Evolutionary conservation across 2,888 invertebrate genomes (phyloP).

Genomic region (Atrina japonica): DNA sequence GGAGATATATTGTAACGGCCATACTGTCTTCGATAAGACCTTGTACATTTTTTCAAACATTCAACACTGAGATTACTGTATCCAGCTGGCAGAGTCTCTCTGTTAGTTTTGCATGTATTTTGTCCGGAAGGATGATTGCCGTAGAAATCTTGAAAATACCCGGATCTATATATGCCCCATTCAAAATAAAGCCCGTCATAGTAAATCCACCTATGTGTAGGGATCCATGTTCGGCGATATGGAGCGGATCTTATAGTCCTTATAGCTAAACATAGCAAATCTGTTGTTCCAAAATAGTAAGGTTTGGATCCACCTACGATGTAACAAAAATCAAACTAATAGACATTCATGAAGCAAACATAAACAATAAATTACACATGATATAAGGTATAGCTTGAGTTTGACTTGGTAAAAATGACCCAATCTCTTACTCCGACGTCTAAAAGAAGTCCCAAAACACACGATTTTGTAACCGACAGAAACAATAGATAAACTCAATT

Average conservation of each 20-base stretch:
- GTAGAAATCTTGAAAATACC: slow-evolving; percentile 5
- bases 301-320: slow-evolving; percentile 20
- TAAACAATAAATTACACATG: no score
- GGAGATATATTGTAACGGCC: slow-evolving; percentile 7
- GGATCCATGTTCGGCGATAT: slow-evolving; percentile 8
- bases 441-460: no score
- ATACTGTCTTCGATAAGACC: slow-evolving; percentile 12
- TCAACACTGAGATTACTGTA: slow-evolving; percentile 19
- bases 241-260: slow-evolving; percentile 17
- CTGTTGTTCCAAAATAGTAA: slow-evolving; percentile 30
- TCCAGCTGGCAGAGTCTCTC: slow-evolving; percentile 13
- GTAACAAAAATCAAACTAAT: no score
- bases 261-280: slow-evolving; percentile 20
- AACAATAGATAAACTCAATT: no score
- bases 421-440: no score
- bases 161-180: slow-evolving; percentile 8
- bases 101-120: background rate
- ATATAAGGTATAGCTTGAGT: no score
- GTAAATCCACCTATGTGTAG: slow-evolving; percentile 29
- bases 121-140: background rate
- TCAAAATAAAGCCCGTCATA: slow-evolving; percentile 18
- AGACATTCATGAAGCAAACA: no score
- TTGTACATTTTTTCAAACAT: slow-evolving; percentile 19
- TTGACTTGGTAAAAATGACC: no score
- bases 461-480: no score